Conservation (phyloP, 2,113 vertebrate genomes). For the Ceratotherium simum region DNA sequence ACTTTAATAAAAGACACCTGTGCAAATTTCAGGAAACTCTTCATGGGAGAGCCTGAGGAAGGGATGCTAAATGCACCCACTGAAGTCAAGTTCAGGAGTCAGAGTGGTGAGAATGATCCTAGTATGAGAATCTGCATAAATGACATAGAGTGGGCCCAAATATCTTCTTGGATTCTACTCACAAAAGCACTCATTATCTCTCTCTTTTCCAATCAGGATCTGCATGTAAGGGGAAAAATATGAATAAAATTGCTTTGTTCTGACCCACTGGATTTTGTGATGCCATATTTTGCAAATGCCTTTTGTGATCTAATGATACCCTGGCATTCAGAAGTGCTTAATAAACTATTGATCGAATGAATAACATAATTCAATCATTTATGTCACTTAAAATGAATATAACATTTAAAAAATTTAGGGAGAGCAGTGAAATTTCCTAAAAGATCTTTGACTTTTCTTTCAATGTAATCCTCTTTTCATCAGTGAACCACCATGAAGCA, state of each 20-base stretch:
- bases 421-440: not conserved
- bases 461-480: not conserved
- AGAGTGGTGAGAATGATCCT: not conserved
- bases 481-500: not conserved
- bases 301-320: not conserved
- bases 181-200: not conserved
- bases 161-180: not conserved
- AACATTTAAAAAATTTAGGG: not conserved
- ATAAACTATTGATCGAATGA: not conserved
- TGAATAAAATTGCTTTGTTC: not conserved
- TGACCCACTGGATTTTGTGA: not conserved
- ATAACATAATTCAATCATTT: not conserved
- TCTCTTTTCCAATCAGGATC: not conserved
- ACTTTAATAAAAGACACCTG: not conserved
- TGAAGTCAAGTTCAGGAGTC: not conserved
- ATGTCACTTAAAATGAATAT: not conserved
- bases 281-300: not conserved
- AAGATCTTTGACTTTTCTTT: not conserved
- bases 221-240: not conserved
- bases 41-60: not conserved
- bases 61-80: not conserved
- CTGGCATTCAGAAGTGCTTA: not conserved
- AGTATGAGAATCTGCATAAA: not conserved
- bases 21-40: not conserved
- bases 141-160: not conserved